phyloP scores from a whole-genome alignment of 2,888 invertebrate genomes.

The Onchidella celtica region DNA sequence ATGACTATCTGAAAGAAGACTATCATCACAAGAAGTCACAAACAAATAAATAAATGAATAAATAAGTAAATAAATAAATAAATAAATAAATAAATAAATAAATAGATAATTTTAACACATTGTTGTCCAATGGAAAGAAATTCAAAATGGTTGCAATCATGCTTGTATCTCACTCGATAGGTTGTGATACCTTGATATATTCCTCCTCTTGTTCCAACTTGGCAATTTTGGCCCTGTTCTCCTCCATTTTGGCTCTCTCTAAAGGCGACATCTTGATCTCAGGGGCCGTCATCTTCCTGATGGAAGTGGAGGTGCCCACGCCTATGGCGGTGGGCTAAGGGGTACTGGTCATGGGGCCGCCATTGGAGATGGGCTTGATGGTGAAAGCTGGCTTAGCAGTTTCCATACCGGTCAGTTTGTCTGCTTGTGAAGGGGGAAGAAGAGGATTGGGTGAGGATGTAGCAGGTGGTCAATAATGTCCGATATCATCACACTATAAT shows the following conservation, averaged over 20 bases:
- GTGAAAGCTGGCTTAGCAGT: constrained; percentile 24
- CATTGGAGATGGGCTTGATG: constrained; percentile 18
- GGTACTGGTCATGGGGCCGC: background rate
- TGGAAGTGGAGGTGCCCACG: background rate
- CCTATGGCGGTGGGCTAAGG: background rate
- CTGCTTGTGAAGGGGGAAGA: background rate
- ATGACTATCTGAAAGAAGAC: no score
- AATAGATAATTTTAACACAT: no score
- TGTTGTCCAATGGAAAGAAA: no score
- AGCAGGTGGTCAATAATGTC: no score
- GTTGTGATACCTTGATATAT: constrained; percentile 24
- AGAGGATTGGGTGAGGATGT: background rate
- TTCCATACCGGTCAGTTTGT: constrained; percentile 25
- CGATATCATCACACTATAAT: no score
- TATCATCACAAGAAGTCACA: no score
- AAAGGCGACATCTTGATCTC: constrained; percentile 9
- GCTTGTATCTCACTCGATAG: no score
- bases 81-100: no score
- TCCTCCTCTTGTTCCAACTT: constrained; percentile 9
- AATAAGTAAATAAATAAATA: no score
- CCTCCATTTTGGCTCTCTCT: constrained; percentile 14
- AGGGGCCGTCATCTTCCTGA: constrained; percentile 22
- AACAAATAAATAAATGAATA: no score
- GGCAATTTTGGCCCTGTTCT: constrained; percentile 4
- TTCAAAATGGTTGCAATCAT: no score